Evolutionary conservation across 1,140 invertebrate genomes (phyloP).

Genomic region (Lanistes nyassanus): DNA sequence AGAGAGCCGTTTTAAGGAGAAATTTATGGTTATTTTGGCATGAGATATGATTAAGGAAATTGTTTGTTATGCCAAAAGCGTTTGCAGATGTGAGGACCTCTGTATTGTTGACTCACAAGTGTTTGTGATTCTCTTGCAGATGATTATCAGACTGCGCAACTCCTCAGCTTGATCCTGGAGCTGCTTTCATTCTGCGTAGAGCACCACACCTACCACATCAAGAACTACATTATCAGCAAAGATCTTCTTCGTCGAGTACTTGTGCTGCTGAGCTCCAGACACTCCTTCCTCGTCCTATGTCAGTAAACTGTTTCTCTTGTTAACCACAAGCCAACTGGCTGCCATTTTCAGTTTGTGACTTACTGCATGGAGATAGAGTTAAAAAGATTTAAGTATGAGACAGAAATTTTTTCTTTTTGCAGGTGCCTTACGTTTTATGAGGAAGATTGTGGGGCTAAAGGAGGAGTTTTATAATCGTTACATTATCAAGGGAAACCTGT

Average conservation of each 20-base stretch:
- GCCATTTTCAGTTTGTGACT: too few species aligned
- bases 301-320: slow-evolving; percentile 55
- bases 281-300: slow-evolving; percentile 97
- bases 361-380: background rate
- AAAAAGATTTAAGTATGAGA: background rate
- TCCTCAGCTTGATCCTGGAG: slow-evolving; percentile 93
- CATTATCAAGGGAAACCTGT: slow-evolving; percentile 95
- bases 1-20: too few species aligned
- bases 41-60: too few species aligned
- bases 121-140: slow-evolving; percentile 70
- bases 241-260: slow-evolving; percentile 94
- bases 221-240: slow-evolving; percentile 97
- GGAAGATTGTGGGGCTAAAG: slow-evolving; percentile 96
- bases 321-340: too few species aligned
- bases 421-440: slow-evolving; percentile 93
- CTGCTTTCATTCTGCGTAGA: slow-evolving; percentile 99
- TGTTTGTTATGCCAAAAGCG: background rate
- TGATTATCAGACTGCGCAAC: slow-evolving; percentile 95
- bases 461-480: slow-evolving; percentile 98
- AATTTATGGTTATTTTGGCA: too few species aligned
- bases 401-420: slow-evolving; percentile 37
- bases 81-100: background rate
- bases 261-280: slow-evolving; percentile 96
- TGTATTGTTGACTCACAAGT: background rate
- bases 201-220: slow-evolving; percentile 98